These are phyloP conservation scores for Xanthorhoe spadicearia DNA, from an alignment of 2,888 invertebrate genomes.

Conservation along the genomic window DNA sequence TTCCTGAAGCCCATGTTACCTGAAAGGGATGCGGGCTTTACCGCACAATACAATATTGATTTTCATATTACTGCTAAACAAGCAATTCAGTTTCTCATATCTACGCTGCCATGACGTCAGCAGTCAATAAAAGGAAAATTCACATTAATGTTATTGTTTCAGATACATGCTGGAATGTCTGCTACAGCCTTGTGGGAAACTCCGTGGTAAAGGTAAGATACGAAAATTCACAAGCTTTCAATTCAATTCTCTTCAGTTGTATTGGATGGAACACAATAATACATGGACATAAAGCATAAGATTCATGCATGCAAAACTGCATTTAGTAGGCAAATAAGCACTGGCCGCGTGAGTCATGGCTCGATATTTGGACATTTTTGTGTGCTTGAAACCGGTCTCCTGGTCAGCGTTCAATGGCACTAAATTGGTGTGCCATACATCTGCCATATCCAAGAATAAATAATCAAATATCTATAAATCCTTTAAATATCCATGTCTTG, in stretches of 20 bases:
- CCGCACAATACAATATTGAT: not conserved
- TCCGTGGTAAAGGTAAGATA: conserved; percentile 59
- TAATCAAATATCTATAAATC: conserved; percentile 24
- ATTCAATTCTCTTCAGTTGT: not conserved
- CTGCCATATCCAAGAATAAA: conserved; percentile 29
- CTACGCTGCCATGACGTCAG: conserved; percentile 6
- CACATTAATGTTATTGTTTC: conserved; percentile 39
- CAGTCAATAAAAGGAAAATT: conserved; percentile 8
- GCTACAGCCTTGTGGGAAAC: conserved; percentile 49
- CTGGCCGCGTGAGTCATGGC: conserved; percentile 52
- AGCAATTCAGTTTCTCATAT: not conserved
- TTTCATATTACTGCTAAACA: not conserved
- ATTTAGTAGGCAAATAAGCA: conserved; percentile 31
- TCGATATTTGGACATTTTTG: conserved; percentile 43
- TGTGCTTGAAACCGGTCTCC: conserved; percentile 54
- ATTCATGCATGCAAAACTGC: conserved; percentile 29
- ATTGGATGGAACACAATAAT: too few species aligned
- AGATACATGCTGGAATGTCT: conserved; percentile 52
- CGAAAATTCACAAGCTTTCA: not conserved
- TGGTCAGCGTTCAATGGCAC: conserved; percentile 56
- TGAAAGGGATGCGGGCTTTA: not conserved
- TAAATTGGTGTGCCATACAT: conserved; percentile 40
- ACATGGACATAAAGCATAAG: conserved; percentile 6
- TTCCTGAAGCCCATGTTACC: too few species aligned
- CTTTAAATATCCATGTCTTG: conserved; percentile 19